A percentile compares a stretch with the other conserved stretches of the same genome.
These are phyloP conservation scores for Drosophila vallismaia DNA, from an alignment of 2,888 invertebrate genomes.

Conservation along the genomic window DNA sequence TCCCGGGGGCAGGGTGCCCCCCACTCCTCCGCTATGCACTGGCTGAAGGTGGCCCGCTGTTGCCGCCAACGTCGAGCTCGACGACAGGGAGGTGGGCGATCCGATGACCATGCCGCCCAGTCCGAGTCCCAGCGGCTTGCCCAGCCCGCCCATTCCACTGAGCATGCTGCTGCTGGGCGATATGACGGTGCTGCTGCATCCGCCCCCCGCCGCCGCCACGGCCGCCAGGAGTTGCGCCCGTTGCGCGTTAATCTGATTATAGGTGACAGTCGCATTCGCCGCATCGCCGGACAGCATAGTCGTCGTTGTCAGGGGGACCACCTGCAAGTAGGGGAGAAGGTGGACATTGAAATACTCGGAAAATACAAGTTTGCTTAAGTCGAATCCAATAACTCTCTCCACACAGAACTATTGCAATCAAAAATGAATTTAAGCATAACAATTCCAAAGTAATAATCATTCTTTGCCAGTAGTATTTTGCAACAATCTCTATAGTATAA, in stretches of 20 bases:
- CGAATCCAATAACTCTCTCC: neutral
- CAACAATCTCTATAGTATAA: too few relatives aligned
- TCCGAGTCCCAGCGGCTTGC: conserved; percentile 51
- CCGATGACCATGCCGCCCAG: conserved; percentile 71
- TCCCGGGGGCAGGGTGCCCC: conserved; percentile 80
- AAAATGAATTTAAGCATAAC: too few relatives aligned
- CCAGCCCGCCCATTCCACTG: conserved; percentile 56
- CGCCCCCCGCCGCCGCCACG: conserved; percentile 73
- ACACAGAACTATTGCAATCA: too few relatives aligned
- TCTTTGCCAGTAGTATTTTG: too few relatives aligned
- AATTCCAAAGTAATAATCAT: too few relatives aligned
- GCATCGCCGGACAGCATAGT: conserved; percentile 67
- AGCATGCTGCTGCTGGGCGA: conserved; percentile 67
- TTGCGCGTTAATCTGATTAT: conserved; percentile 83
- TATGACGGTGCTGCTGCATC: conserved; percentile 67
- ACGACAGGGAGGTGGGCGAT: conserved; percentile 81
- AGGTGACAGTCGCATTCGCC: conserved; percentile 77
- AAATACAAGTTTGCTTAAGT: neutral
- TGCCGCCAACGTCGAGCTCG: conserved; percentile 77
- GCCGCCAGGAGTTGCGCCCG: conserved; percentile 81
- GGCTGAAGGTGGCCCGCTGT: conserved; percentile 42
- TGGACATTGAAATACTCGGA: neutral
- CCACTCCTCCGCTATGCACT: conserved; percentile 69
- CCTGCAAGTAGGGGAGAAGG: conserved; percentile 44
- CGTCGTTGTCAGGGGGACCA: conserved; percentile 56